phyloP scores from a whole-genome alignment of 2,797 vertebrate genomes.

The Falco cherrug region DNA sequence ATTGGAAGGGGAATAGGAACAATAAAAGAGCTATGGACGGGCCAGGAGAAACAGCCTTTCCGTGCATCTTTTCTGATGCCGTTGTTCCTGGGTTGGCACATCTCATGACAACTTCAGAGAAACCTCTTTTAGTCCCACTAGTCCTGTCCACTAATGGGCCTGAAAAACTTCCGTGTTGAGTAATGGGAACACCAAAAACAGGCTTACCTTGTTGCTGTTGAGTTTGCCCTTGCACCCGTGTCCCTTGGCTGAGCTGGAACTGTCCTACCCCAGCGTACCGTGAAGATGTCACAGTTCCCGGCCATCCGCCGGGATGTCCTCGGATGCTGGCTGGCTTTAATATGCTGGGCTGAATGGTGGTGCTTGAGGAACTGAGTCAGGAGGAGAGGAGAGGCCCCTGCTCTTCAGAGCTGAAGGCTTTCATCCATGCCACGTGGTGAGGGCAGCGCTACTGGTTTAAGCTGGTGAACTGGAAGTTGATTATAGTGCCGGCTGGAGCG shows the following conservation, averaged over 20 bases:
- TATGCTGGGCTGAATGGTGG: neutral
- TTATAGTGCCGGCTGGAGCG: neutral
- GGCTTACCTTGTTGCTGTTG: neutral
- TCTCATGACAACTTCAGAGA: neutral
- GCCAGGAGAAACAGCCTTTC: neutral
- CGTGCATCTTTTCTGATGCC: neutral
- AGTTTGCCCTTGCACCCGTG: accelerated
- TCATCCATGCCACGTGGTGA: neutral
- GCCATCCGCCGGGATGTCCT: neutral
- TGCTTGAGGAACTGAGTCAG: neutral
- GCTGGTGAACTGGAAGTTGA: neutral
- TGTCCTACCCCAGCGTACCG: accelerated
- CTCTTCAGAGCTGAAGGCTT: neutral
- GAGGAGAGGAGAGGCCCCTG: neutral
- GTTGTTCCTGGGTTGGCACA: neutral
- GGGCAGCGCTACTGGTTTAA: neutral
- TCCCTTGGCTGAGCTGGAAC: neutral
- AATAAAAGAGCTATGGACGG: too few species aligned
- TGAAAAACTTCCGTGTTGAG: neutral
- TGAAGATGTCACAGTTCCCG: neutral
- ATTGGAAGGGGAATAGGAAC: neutral
- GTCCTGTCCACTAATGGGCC: neutral
- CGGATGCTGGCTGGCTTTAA: neutral
- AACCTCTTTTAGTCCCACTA: neutral
- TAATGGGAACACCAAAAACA: neutral